These are phyloP conservation scores for Acrobasis consociella DNA, from an alignment of 2,888 invertebrate genomes.

Conservation along the genomic window DNA sequence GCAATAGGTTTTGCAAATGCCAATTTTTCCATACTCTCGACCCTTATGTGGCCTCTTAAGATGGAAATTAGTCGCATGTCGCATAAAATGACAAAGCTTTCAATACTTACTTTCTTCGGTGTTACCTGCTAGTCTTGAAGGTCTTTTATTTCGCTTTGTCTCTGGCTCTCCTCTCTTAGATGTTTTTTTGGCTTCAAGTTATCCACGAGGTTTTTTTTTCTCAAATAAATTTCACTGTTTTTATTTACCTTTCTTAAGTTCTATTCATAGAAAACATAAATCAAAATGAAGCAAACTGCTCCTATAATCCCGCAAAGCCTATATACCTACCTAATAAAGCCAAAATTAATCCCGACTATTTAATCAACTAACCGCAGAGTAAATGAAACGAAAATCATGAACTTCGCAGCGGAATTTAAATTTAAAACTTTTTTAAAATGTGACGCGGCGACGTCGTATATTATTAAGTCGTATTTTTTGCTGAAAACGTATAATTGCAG, in stretches of 20 bases:
- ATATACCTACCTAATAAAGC: slow-evolving; percentile 12
- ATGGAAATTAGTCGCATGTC: too few species aligned
- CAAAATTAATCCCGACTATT: slow-evolving; percentile 5
- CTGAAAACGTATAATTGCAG: slow-evolving; percentile 11
- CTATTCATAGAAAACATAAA: neutral
- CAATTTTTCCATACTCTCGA: too few species aligned
- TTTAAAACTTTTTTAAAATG: slow-evolving; percentile 20
- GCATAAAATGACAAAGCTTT: too few species aligned
- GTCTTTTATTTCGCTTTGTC: too few species aligned
- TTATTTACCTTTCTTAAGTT: neutral
- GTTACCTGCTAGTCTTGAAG: too few species aligned
- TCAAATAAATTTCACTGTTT: too few species aligned
- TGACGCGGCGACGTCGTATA: slow-evolving; percentile 18
- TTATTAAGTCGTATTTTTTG: slow-evolving; percentile 16
- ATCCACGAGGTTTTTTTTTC: too few species aligned
- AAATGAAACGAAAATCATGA: slow-evolving; percentile 14
- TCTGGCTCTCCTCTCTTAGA: too few species aligned
- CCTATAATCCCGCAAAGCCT: neutral
- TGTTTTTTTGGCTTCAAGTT: too few species aligned
- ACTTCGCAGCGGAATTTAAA: slow-evolving; percentile 14
- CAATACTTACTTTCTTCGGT: too few species aligned
- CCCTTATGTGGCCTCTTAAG: too few species aligned
- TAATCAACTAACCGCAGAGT: slow-evolving; percentile 3
- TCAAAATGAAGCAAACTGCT: neutral
- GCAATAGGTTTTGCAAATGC: too few species aligned